A percentile compares a stretch with the other conserved stretches of the same genome.
Evolutionary conservation across 2,113 vertebrate genomes (phyloP).

Genomic region (Albula goreensis): DNA sequence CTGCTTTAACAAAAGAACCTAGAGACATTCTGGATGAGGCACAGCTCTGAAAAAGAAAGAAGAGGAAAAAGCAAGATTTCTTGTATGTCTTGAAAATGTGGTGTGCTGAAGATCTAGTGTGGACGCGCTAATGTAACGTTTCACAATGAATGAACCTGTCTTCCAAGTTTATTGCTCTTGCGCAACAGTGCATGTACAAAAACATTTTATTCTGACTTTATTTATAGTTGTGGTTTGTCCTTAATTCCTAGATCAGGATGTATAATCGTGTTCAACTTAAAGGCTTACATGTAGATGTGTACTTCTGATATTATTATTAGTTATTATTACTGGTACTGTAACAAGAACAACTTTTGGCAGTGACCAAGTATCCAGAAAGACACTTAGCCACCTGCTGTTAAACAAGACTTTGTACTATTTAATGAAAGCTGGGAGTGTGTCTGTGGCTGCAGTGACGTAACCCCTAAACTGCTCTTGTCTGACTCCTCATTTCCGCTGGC

Average conservation of each 20-base stretch:
- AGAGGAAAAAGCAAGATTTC: not conserved
- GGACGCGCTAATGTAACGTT: not conserved
- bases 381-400: slow-evolving; percentile 3
- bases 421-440: slow-evolving; percentile 29
- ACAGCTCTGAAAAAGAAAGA: not conserved
- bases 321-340: not conserved
- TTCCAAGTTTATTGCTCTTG: not conserved
- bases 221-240: not conserved
- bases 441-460: slow-evolving; percentile 24
- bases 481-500: not conserved
- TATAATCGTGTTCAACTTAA: not conserved
- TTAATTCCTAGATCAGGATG: not conserved
- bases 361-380: not conserved
- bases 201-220: not conserved
- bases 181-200: not conserved
- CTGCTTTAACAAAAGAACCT: not conserved
- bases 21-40: not conserved
- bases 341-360: not conserved
- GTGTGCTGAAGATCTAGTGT: not conserved
- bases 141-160: not conserved
- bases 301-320: slow-evolving; percentile 3
- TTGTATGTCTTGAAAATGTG: not conserved
- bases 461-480: slow-evolving; percentile 21
- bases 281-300: not conserved
- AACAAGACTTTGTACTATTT: slow-evolving; percentile 30